A percentile compares a stretch with the other conserved stretches of the same genome.
Conservation (phyloP, 2,888 invertebrate species). For the Anaspis maculata region DNA sequence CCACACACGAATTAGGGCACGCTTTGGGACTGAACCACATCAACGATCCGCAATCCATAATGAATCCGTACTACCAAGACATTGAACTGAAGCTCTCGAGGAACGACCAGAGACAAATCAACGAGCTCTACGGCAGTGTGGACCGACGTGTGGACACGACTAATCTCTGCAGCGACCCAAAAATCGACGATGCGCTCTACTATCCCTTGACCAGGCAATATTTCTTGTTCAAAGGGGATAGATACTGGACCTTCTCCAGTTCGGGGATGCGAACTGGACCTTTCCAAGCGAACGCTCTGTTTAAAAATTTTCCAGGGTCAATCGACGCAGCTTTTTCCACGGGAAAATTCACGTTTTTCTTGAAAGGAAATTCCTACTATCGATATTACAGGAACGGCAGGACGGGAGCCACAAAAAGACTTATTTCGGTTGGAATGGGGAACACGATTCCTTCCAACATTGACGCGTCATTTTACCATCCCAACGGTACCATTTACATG, state of each 20-base stretch:
- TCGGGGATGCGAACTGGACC: conserved; percentile 2
- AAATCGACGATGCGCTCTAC: conserved; percentile 1
- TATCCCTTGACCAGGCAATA: too few species aligned
- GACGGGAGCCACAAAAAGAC: neutral
- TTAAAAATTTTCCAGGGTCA: neutral
- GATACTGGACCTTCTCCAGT: too few species aligned
- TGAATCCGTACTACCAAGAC: conserved; percentile 4
- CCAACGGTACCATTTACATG: conserved; percentile 11
- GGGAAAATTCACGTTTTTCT: conserved; percentile 5
- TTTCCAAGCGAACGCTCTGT: neutral
- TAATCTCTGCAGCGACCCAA: conserved; percentile 3
- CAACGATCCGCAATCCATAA: neutral
- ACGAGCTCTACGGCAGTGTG: conserved; percentile 1
- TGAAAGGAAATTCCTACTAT: conserved; percentile 6
- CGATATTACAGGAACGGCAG: neutral
- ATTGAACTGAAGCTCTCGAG: conserved; percentile 1
- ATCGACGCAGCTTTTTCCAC: conserved; percentile 4
- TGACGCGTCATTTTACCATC: conserved; percentile 11
- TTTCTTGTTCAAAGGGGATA: conserved; percentile 3
- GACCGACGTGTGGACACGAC: neutral
- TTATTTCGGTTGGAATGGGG: conserved; percentile 6
- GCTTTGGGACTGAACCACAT: conserved; percentile 12
- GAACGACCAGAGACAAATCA: neutral
- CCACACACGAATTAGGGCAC: conserved; percentile 23
- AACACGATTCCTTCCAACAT: conserved; percentile 8